Conservation (phyloP, 2,888 invertebrate genomes). For the Pseudococcus jackbeardsleyi region DNA sequence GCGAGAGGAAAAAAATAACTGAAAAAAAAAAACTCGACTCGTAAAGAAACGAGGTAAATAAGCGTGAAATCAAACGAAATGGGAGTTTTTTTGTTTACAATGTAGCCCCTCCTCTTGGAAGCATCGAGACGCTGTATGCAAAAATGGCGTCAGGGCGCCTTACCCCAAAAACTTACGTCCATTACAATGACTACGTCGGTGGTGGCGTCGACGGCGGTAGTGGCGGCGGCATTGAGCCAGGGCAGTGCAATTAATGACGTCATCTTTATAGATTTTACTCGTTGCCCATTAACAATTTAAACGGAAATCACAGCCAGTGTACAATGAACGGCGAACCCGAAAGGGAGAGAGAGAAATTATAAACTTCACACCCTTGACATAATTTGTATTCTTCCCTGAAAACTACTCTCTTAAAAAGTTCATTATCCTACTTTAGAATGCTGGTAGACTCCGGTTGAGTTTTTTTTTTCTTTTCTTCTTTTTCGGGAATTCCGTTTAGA, state of each 20-base stretch:
- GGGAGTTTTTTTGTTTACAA: constrained; percentile 58
- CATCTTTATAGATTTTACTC: constrained; percentile 65
- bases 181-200: constrained; percentile 41
- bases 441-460: constrained; percentile 34
- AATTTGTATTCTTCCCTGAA: constrained; percentile 64
- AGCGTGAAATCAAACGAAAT: constrained; percentile 63
- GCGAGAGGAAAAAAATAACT: constrained; percentile 21
- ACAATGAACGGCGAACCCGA: not conserved
- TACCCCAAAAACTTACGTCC: constrained; percentile 58
- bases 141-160: constrained; percentile 64
- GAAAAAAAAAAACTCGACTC: constrained; percentile 18
- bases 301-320: constrained; percentile 61
- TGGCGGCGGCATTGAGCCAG: constrained; percentile 60
- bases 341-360: constrained; percentile 54
- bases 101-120: constrained; percentile 55
- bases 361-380: constrained; percentile 65
- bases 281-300: constrained; percentile 61
- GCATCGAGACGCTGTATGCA: constrained; percentile 55
- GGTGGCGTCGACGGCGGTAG: not conserved
- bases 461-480: constrained; percentile 45
- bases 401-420: constrained; percentile 62
- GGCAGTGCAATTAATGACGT: constrained; percentile 66
- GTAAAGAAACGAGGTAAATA: constrained; percentile 58
- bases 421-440: constrained; percentile 62
- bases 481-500: constrained; percentile 55